These are phyloP conservation scores for Psilopsiagon aymara DNA, from an alignment of 2,113 vertebrate species.

Conservation along the genomic window DNA sequence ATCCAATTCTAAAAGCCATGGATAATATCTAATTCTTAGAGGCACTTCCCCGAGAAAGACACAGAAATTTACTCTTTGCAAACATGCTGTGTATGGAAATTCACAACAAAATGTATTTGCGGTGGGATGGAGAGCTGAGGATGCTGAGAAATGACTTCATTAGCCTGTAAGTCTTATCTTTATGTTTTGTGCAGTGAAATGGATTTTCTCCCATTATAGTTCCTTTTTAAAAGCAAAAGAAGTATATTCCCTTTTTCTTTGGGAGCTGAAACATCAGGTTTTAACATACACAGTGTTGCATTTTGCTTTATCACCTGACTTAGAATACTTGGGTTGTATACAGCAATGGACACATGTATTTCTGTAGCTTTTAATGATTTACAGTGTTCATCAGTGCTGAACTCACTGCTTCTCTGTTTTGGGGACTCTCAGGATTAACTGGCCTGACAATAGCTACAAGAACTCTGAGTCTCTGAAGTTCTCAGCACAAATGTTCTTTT, in stretches of 20 bases:
- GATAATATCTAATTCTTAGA: background rate
- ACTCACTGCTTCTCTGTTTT: background rate
- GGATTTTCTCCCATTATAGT: background rate
- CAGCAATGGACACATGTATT: background rate
- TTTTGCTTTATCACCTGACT: background rate
- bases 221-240: background rate
- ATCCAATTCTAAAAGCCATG: background rate
- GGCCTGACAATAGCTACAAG: background rate
- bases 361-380: background rate
- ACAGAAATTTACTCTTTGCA: background rate
- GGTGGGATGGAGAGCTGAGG: background rate
- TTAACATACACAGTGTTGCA: background rate
- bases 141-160: background rate
- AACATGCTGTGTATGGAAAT: background rate
- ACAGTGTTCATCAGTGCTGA: background rate
- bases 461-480: background rate
- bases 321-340: background rate
- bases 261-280: background rate
- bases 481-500: background rate
- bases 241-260: background rate
- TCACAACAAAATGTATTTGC: background rate
- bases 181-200: background rate
- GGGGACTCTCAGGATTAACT: background rate
- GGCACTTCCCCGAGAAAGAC: background rate
- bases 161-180: background rate